These are phyloP conservation scores for Hartigia nigra DNA, from an alignment of 2,888 invertebrate species.

Conservation along the genomic window DNA sequence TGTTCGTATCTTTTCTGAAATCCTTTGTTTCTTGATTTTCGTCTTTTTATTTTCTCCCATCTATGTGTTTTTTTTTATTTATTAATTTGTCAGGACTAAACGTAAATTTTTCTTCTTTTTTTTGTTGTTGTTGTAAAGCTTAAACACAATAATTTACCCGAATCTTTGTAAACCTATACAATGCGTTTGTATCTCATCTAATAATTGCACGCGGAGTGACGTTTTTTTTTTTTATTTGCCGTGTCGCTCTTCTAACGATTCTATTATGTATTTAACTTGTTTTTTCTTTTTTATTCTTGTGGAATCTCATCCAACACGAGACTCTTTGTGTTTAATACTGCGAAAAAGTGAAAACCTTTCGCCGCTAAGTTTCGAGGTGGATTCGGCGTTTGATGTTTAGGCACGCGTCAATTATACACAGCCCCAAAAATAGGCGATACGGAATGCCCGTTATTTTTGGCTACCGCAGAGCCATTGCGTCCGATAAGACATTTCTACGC, in stretches of 20 bases:
- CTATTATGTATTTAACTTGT: background rate
- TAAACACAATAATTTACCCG: background rate
- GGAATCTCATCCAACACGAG: background rate
- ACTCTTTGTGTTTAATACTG: background rate
- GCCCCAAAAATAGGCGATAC: constrained; percentile 42
- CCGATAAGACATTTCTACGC: constrained; percentile 29
- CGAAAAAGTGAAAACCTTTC: background rate
- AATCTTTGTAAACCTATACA: background rate
- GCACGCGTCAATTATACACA: constrained; percentile 33
- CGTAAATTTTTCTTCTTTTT: background rate
- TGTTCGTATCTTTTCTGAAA: background rate
- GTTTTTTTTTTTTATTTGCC: background rate
- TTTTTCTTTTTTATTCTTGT: background rate
- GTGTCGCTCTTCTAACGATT: background rate
- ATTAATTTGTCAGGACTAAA: background rate
- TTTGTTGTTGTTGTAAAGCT: too few species aligned
- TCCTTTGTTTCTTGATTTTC: background rate
- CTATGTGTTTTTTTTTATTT: background rate
- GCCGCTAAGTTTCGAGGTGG: background rate
- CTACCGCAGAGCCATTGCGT: constrained; percentile 25
- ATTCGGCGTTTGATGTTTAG: constrained; percentile 28
- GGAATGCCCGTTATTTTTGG: constrained; percentile 49
- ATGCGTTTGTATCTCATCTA: background rate
- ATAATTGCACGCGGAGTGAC: background rate
- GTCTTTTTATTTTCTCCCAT: background rate